These are phyloP conservation scores for zebrafish (Danio rerio) DNA, from an alignment of 2,113 vertebrate genomes.

Conservation along the genomic window GRCz12tu NC_133182.1:69146501-69147000, in stretches of 20 bases:
- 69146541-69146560: too few species aligned
- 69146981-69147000: slow-evolving; percentile 39
- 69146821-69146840: slow-evolving; percentile 81
- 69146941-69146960: slow-evolving; percentile 40
- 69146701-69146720: slow-evolving; percentile 88
- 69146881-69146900: slow-evolving; percentile 81
- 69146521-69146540: too few species aligned
- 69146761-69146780: slow-evolving; percentile 90
- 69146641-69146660: not conserved
- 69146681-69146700: not conserved
- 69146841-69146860: slow-evolving; percentile 82
- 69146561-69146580: too few species aligned
- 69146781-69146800: slow-evolving; percentile 81
- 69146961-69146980: slow-evolving; percentile 52
- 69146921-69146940: slow-evolving; percentile 55
- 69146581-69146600: too few species aligned
- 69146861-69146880: slow-evolving; percentile 85
- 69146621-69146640: not conserved
- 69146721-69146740: slow-evolving; percentile 91
- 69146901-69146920: slow-evolving; percentile 49
- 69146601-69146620: too few species aligned
- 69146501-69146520: too few species aligned
- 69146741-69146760: slow-evolving; percentile 92
- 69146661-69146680: not conserved
- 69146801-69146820: slow-evolving; percentile 78